phyloP scores from a whole-genome alignment of 2,113 vertebrate genomes.

The Aplodontia rufa region DNA sequence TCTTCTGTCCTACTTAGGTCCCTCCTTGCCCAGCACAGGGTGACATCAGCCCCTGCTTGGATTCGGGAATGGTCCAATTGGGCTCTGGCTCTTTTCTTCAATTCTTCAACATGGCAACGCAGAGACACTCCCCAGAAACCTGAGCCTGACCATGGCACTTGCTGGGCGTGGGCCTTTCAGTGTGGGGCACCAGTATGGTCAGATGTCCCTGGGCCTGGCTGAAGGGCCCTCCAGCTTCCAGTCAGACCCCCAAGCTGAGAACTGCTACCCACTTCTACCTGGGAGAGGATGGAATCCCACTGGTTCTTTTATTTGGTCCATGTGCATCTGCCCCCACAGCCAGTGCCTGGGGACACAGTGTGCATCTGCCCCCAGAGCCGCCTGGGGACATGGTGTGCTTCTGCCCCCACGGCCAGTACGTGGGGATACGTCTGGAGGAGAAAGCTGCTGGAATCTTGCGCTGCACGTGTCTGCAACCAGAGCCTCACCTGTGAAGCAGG shows the following conservation, averaged over 20 bases:
- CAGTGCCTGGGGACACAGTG: accelerated
- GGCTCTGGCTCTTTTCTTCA: neutral
- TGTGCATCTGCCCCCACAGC: too few relatives aligned
- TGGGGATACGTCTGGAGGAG: accelerated
- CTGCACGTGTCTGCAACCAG: neutral
- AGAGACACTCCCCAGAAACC: accelerated
- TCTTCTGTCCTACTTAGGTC: accelerated
- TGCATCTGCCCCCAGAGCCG: too few relatives aligned
- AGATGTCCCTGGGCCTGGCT: accelerated
- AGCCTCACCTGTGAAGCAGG: accelerated
- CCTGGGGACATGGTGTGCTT: too few relatives aligned
- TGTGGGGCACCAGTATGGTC: accelerated
- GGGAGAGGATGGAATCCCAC: accelerated
- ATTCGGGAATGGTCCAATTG: accelerated
- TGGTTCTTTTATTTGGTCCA: accelerated
- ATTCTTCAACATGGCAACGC: neutral
- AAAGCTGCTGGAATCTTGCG: neutral
- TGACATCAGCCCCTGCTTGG: accelerated
- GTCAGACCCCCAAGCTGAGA: accelerated
- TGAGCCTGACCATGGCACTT: accelerated
- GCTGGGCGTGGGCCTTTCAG: neutral
- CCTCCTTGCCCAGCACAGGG: neutral
- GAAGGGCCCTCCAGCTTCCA: neutral
- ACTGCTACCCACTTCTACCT: accelerated
- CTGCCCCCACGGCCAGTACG: too few relatives aligned